These are phyloP conservation scores for Aurelia sp. DNA, from an alignment of 30 jellyfish, hydroid and myxozoan genomes.

Conservation along the genomic window DNA sequence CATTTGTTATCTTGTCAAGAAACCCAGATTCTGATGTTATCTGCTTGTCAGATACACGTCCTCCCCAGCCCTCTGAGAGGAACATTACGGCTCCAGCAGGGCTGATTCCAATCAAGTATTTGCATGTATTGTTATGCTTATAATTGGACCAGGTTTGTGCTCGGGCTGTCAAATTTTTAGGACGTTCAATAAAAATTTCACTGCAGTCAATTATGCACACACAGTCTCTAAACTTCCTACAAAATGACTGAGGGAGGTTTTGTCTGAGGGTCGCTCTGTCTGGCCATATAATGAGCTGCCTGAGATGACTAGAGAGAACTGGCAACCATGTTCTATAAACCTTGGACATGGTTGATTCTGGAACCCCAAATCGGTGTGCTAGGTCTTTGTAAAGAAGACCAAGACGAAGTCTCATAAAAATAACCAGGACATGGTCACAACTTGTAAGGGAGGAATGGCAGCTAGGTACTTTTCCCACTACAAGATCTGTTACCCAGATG, in stretches of 20 bases:
- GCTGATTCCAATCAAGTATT: constrained; percentile 41
- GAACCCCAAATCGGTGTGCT: constrained; percentile 30
- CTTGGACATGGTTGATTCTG: constrained; percentile 37
- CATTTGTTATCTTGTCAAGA: constrained; percentile 44
- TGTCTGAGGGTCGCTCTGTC: constrained; percentile 38
- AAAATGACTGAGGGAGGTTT: constrained; percentile 28
- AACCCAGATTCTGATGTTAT: constrained; percentile 55
- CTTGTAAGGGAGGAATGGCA: background rate
- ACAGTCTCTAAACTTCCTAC: constrained; percentile 37
- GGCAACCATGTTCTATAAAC: constrained; percentile 49
- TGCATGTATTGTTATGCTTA: constrained; percentile 32
- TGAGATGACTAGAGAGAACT: constrained; percentile 18
- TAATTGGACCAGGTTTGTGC: constrained; percentile 58
- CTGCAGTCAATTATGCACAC: constrained; percentile 42
- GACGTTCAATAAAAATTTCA: constrained; percentile 65
- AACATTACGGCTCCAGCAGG: constrained; percentile 59
- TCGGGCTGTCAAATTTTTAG: constrained; percentile 28
- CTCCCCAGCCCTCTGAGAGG: constrained; percentile 72
- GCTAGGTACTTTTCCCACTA: constrained; percentile 5
- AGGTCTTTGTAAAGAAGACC: constrained; percentile 43
- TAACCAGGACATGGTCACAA: constrained; percentile 43
- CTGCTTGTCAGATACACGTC: constrained; percentile 60
- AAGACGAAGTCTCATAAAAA: constrained; percentile 39
- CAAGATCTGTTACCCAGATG: constrained; percentile 23
- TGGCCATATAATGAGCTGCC: constrained; percentile 45